Conservation (phyloP, 2,888 invertebrate genomes). For the Oxystoma pomonae region DNA sequence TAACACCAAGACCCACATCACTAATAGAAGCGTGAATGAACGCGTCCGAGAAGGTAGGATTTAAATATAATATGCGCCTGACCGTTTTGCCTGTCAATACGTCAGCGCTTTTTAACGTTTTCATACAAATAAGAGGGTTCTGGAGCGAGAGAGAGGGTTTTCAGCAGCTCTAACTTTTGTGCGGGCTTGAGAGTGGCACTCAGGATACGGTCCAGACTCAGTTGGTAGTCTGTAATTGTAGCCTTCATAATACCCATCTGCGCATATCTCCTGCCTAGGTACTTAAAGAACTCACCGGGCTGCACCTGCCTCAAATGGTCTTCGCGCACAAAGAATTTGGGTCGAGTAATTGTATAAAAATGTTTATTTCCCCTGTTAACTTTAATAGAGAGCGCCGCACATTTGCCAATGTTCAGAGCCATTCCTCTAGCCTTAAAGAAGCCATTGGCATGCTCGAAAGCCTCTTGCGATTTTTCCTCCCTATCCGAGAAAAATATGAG, state of each 20-base stretch:
- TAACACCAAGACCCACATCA: too few species aligned
- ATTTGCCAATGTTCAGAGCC: neutral
- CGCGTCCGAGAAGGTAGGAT: too few species aligned
- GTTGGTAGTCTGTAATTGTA: neutral
- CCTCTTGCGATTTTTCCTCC: neutral
- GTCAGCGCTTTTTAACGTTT: neutral
- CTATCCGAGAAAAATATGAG: neutral
- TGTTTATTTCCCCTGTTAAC: neutral
- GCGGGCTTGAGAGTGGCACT: neutral
- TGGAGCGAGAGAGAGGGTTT: neutral
- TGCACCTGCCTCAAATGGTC: neutral
- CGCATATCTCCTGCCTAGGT: neutral
- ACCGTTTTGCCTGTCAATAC: neutral
- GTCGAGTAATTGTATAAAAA: neutral
- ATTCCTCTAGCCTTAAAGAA: constrained; percentile 1
- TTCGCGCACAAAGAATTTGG: neutral
- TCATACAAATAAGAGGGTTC: neutral
- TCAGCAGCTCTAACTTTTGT: neutral
- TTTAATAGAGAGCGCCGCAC: neutral
- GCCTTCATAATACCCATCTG: neutral
- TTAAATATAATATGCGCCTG: too few species aligned
- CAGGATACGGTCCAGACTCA: neutral
- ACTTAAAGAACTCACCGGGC: neutral
- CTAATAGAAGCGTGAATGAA: too few species aligned
- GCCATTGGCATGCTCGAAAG: neutral